phyloP scores from a whole-genome alignment of 1,140 invertebrate species.

The Pogonomyrmex barbatus region DNA sequence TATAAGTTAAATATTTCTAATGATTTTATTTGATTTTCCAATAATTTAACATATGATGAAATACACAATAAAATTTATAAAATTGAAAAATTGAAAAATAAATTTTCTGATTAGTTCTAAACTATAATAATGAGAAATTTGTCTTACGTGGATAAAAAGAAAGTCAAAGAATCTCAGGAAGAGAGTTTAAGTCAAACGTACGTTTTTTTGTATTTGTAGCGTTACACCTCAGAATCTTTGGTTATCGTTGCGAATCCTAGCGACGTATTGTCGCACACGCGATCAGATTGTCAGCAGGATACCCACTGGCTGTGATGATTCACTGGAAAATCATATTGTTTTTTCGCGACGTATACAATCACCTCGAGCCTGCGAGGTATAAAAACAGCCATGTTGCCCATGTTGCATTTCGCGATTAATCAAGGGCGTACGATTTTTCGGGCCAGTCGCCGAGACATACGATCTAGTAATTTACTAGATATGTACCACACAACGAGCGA shows the following conservation, averaged over 20 bases:
- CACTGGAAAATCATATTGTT: slow-evolving; percentile 33
- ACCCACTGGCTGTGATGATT: neutral
- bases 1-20: neutral
- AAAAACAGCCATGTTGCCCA: slow-evolving; percentile 59
- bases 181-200: slow-evolving; percentile 18
- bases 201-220: neutral
- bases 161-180: neutral
- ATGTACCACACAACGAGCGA: neutral
- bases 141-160: neutral
- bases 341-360: slow-evolving; percentile 48
- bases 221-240: slow-evolving; percentile 13
- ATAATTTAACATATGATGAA: neutral
- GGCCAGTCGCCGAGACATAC: too few species aligned
- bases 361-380: slow-evolving; percentile 29
- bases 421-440: neutral
- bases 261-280: neutral
- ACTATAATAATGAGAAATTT: slow-evolving; percentile 2
- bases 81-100: too few species aligned
- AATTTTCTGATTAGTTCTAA: neutral
- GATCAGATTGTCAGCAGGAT: neutral
- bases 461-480: neutral
- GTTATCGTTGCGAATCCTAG: neutral
- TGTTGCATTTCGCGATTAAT: slow-evolving; percentile 4
- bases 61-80: neutral
- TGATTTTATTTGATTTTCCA: neutral